These are phyloP conservation scores for Microhierax caerulescens DNA, from an alignment of 2,797 vertebrate genomes.

Conservation along the genomic window DNA sequence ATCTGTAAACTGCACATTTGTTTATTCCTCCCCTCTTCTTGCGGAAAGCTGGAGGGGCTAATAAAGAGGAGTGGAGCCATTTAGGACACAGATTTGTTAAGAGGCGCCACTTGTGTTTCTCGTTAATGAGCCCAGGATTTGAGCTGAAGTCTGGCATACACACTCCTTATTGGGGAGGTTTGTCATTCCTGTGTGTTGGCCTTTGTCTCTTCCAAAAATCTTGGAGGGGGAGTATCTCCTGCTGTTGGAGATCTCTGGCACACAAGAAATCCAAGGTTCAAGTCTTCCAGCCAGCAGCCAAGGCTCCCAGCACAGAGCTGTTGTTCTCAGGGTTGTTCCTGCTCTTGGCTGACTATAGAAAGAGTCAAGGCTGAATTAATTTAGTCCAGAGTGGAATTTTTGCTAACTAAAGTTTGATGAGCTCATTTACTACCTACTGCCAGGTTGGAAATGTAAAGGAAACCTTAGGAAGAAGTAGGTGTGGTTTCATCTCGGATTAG, in stretches of 20 bases:
- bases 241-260: background rate
- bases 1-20: background rate
- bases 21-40: background rate
- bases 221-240: background rate
- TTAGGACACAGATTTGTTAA: background rate
- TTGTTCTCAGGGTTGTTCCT: background rate
- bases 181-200: background rate
- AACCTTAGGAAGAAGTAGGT: too few species aligned
- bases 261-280: background rate
- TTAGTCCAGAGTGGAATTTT: background rate
- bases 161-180: background rate
- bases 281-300: background rate
- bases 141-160: background rate
- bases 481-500: too few species aligned
- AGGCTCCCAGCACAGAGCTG: background rate
- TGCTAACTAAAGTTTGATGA: background rate
- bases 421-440: constrained; percentile 45
- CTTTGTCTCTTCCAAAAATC: background rate
- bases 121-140: background rate
- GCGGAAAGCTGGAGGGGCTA: background rate
- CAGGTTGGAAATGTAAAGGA: too few species aligned
- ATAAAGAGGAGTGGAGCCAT: background rate
- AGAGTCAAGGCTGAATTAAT: background rate
- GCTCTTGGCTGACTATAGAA: background rate
- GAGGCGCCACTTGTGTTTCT: background rate